Conservation (phyloP, 2,113 vertebrate genomes). For the Corynorhinus townsendii region DNA sequence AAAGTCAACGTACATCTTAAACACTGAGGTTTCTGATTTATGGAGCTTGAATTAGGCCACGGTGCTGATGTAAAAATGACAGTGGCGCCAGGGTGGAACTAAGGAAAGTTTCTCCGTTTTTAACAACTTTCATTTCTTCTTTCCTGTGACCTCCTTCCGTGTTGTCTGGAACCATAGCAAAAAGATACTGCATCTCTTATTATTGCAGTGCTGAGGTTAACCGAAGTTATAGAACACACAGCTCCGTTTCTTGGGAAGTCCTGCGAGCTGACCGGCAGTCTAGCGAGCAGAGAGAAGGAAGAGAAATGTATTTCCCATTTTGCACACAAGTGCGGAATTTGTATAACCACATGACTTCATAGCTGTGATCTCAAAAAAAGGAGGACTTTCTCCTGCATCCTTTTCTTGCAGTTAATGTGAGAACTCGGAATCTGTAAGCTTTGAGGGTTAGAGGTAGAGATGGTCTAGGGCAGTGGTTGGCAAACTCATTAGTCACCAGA, state of each 20-base stretch:
- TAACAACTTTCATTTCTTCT: constrained; percentile 62
- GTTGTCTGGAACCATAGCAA: constrained; percentile 76
- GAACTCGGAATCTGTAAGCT: constrained; percentile 54
- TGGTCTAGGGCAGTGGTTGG: no score
- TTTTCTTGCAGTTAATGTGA: constrained; percentile 65
- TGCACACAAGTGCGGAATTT: constrained; percentile 70
- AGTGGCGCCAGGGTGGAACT: constrained; percentile 19
- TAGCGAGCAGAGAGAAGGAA: constrained; percentile 65
- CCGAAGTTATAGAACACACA: constrained; percentile 80
- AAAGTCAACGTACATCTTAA: constrained; percentile 64
- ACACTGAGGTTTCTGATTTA: constrained; percentile 66
- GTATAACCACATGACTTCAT: constrained; percentile 67
- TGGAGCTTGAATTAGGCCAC: constrained; percentile 66
- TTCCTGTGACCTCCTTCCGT: constrained; percentile 55
- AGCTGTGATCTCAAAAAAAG: constrained; percentile 57
- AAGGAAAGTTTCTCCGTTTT: constrained; percentile 56
- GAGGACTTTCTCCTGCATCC: constrained; percentile 59
- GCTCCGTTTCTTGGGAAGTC: constrained; percentile 78
- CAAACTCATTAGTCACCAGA: no score
- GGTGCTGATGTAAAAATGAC: constrained; percentile 51
- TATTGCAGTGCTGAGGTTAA: constrained; percentile 81
- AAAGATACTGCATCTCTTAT: constrained; percentile 83
- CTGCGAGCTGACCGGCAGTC: constrained; percentile 69
- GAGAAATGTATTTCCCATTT: constrained; percentile 70
- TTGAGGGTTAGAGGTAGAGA: constrained; percentile 68